Percentiles rank a stretch among this genome's conserved stretches.
These are phyloP conservation scores for Agriotes lineatus DNA, from an alignment of 2,888 invertebrate species.

Conservation along the genomic window DNA sequence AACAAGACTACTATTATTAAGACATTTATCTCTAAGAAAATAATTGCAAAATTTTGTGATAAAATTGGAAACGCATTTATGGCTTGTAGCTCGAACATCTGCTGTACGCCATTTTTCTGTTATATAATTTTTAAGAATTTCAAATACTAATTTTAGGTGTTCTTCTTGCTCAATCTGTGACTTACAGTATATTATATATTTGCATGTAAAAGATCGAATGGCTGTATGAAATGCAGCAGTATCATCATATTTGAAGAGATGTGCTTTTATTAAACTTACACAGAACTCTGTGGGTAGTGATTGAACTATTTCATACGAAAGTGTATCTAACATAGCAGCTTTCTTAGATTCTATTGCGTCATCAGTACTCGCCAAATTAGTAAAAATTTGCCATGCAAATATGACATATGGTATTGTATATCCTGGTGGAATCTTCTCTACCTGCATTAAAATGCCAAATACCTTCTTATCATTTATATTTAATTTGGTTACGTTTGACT, in stretches of 20 bases:
- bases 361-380: background rate
- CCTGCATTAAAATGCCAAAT: slow-evolving; percentile 15
- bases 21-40: background rate
- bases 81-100: background rate
- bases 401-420: slow-evolving; percentile 11
- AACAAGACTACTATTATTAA: background rate
- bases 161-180: background rate
- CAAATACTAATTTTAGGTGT: slow-evolving; percentile 11
- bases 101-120: background rate
- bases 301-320: background rate
- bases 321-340: background rate
- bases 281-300: slow-evolving; percentile 22
- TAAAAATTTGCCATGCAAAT: slow-evolving; percentile 24
- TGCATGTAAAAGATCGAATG: slow-evolving; percentile 24
- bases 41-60: slow-evolving; percentile 24
- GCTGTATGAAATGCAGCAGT: background rate
- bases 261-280: slow-evolving; percentile 2
- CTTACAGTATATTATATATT: slow-evolving; percentile 28
- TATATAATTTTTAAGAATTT: slow-evolving; percentile 12
- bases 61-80: slow-evolving; percentile 10
- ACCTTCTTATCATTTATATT: slow-evolving; percentile 25
- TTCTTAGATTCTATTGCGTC: background rate
- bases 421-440: slow-evolving; percentile 3
- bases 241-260: slow-evolving; percentile 16
- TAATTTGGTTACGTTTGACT: background rate